Conservation (phyloP, 1,140 invertebrate genomes). For the Drosophila miranda region DNA sequence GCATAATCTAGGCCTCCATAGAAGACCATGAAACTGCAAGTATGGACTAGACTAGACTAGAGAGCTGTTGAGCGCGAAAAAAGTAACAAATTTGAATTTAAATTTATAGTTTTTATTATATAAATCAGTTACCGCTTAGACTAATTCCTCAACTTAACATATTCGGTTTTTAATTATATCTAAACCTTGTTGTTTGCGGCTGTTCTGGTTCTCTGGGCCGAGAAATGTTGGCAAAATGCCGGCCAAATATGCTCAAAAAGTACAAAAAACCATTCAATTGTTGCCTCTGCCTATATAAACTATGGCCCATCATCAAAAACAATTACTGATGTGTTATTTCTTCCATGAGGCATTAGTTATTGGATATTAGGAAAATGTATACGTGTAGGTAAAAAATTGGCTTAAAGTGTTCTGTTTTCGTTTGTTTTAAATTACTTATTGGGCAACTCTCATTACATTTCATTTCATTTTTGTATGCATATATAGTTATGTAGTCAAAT, state of each 20-base stretch:
- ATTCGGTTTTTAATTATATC: constrained; percentile 45
- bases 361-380: constrained; percentile 50
- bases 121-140: constrained; percentile 68
- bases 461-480: constrained; percentile 60
- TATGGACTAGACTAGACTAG: too few relatives aligned
- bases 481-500: constrained; percentile 56
- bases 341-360: constrained; percentile 44
- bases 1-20: too few relatives aligned
- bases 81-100: constrained; percentile 17
- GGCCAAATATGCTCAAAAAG: constrained; percentile 50
- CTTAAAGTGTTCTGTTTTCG: constrained; percentile 51
- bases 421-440: constrained; percentile 71
- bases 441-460: constrained; percentile 71
- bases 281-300: constrained; percentile 32
- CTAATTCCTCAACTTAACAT: constrained; percentile 58
- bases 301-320: constrained; percentile 37
- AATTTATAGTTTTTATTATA: constrained; percentile 63
- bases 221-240: constrained; percentile 32
- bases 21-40: too few relatives aligned
- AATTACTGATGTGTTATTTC: constrained; percentile 43
- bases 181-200: constrained; percentile 48
- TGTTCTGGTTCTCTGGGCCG: constrained; percentile 43
- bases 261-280: constrained; percentile 48
- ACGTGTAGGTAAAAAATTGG: constrained; percentile 60
- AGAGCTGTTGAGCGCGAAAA: too few relatives aligned